A percentile compares a stretch with the other conserved stretches of the same genome.
phyloP scores from a whole-genome alignment of 2,113 vertebrate genomes.

The Mirza zaza region DNA sequence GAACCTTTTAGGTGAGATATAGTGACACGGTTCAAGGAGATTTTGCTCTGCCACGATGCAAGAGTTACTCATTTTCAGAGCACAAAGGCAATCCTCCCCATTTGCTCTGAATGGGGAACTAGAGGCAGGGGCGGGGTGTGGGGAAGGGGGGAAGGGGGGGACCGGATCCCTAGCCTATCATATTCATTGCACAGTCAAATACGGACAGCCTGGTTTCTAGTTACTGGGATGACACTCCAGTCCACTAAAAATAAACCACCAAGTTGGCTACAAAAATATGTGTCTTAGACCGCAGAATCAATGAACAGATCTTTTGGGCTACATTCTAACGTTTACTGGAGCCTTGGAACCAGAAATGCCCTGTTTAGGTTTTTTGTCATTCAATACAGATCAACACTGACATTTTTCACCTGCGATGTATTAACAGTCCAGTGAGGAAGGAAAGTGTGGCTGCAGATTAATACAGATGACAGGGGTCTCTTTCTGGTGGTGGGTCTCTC shows the following conservation, averaged over 20 bases:
- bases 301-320: not conserved
- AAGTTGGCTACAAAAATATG: not conserved
- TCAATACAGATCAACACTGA: not conserved
- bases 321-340: not conserved
- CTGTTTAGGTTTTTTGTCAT: not conserved
- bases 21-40: not conserved
- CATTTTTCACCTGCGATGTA: no score
- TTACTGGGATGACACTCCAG: not conserved
- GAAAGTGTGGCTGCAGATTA: not conserved
- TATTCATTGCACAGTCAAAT: not conserved
- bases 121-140: not conserved
- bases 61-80: not conserved
- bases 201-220: not conserved
- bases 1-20: not conserved
- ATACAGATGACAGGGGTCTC: not conserved
- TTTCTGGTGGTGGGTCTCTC: not conserved
- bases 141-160: no score
- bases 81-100: not conserved
- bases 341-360: not conserved
- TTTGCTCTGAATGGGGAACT: not conserved
- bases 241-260: not conserved
- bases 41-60: not conserved
- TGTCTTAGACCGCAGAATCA: not conserved
- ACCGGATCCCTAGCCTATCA: no score
- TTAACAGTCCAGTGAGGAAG: not conserved